Evolutionary conservation across 2,888 invertebrate genomes (phyloP), one percentile per base, ranked within the genome.

Genomic region (Brassicogethes aeneus): DNA sequence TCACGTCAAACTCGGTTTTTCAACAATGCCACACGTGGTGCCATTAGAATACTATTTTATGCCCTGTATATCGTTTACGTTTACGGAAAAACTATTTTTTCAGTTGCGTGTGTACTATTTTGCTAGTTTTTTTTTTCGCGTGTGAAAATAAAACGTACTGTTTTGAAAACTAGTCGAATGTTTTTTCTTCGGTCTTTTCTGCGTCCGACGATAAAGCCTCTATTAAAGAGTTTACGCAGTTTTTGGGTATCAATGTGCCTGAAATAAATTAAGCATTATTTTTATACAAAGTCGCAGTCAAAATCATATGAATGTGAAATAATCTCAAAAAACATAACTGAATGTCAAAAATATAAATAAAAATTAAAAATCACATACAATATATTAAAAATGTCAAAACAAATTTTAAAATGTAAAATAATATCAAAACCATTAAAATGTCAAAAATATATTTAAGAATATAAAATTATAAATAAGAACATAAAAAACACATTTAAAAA

Each of bases 211-310:
- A 75, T n/a, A 90, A 73, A 46, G 85, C 85, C 60, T 84, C 80
- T 57, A 81, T 78, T 34, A 90, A 70, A 16, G 80, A 69, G 57
- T 88, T 87, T 57, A 87, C 86, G 64, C 89, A 90, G 62, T 84
- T 82, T 72, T 90, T 90, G 61, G 92, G 91, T 72, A 92, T 90
- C 52, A 92, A 71, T 7, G 89, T 89, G 52, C 87, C 85, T 82
- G 70, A 3, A 63, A 61, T 34, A 44, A 23, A 23, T 23, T 40
- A 16, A n/a, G n/a, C n/a, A n/a, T n/a, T n/a, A n/a, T n/a, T n/a
- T n/a, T n/a, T n/a, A n/a, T n/a, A n/a, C n/a, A n/a, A n/a, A n/a
- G n/a, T 15, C 5, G 35, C 10, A 12, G 3, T n/a, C n/a, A n/a
- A n/a, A n/a, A n/a, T n/a, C n/a, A n/a, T n/a, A n/a, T n/a, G n/a